Percentiles rank a stretch among this genome's conserved stretches.
phyloP scores from a whole-genome alignment of 2,888 invertebrate species.

The Dyspetes luteomarginatus region DNA sequence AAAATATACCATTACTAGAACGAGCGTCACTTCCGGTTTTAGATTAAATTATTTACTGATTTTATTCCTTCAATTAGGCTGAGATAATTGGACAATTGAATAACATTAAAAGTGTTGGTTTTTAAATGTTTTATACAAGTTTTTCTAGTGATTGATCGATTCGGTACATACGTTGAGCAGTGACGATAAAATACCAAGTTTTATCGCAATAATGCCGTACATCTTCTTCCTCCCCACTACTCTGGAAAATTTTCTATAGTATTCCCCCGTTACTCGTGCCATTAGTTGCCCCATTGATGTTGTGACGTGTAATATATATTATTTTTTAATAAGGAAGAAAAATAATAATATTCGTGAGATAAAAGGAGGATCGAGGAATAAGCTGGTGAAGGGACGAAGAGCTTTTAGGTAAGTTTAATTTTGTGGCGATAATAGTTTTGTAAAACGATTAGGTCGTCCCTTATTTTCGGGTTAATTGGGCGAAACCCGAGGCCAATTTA shows the following conservation, averaged over 20 bases:
- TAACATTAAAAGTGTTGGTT: neutral
- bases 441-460: neutral
- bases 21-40: conserved; percentile 47
- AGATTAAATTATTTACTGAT: conserved; percentile 51
- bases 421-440: neutral
- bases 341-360: conserved; percentile 58
- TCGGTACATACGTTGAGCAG: neutral
- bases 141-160: neutral
- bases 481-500: conserved; percentile 31
- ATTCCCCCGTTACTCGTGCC: conserved; percentile 29
- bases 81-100: conserved; percentile 33
- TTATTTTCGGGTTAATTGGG: conserved; percentile 1
- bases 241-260: conserved; percentile 51
- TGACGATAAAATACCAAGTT: neutral
- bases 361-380: conserved; percentile 39
- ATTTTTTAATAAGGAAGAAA: conserved; percentile 73
- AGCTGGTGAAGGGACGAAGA: conserved; percentile 31
- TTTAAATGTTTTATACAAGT: neutral
- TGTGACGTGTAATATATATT: conserved; percentile 80
- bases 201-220: neutral
- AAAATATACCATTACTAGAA: too few species aligned
- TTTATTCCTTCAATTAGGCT: conserved; percentile 34
- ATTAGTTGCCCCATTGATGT: conserved; percentile 74
- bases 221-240: conserved; percentile 20
- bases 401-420: conserved; percentile 42